Conservation (phyloP, 2,113 vertebrate genomes). For the Onychostruthus taczanowskii region DNA sequence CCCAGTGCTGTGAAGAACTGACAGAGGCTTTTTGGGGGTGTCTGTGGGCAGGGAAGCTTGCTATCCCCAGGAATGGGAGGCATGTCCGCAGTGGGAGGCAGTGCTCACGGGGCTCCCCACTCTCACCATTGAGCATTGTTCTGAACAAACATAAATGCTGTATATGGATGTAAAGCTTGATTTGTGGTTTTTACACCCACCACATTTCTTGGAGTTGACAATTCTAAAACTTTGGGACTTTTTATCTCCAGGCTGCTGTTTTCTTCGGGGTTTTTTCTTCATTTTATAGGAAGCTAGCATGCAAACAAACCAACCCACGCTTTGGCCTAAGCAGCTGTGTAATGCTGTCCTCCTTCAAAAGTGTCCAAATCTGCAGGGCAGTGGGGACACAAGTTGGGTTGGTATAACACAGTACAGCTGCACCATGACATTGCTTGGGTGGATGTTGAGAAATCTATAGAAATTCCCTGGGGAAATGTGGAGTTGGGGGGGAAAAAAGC, state of each 20-base stretch:
- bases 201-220: conserved; percentile 31
- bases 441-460: neutral
- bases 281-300: neutral
- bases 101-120: neutral
- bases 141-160: neutral
- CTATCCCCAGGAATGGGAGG: conserved; percentile 38
- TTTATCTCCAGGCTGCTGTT: neutral
- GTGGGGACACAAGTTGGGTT: neutral
- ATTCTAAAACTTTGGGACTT: neutral
- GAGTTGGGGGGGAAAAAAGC: accelerated
- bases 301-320: neutral
- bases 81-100: conserved; percentile 62
- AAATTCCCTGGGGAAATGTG: neutral
- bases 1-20: neutral
- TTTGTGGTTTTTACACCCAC: conserved; percentile 50
- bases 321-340: neutral
- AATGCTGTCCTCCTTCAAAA: neutral
- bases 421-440: neutral
- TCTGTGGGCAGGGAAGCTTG: conserved; percentile 1
- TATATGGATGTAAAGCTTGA: neutral
- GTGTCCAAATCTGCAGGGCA: neutral
- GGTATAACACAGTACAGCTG: neutral
- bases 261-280: accelerated
- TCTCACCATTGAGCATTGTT: neutral
- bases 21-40: neutral